Evolutionary conservation across 2,888 invertebrate species (phyloP).

Genomic region (Amphimallon solstitiale): DNA sequence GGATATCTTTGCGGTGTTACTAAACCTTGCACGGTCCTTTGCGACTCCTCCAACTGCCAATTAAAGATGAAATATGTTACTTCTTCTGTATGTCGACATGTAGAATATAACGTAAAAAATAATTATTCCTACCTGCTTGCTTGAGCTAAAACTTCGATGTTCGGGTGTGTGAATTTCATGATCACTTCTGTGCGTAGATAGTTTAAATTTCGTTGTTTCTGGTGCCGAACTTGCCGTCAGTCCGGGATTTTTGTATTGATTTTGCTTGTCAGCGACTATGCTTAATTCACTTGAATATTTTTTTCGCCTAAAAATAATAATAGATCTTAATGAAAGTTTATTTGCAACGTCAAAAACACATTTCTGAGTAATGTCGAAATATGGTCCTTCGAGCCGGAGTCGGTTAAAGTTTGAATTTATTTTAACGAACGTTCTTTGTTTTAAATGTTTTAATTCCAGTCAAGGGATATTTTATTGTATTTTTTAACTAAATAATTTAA

Average conservation of each 20-base stretch:
- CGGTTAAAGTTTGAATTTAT: no score
- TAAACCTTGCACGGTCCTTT: constrained; percentile 58
- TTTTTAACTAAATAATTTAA: no score
- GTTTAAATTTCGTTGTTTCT: constrained; percentile 53
- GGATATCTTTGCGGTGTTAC: constrained; percentile 59
- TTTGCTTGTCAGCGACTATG: constrained; percentile 61
- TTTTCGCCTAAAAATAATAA: constrained; percentile 57
- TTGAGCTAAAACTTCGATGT: constrained; percentile 62
- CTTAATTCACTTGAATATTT: constrained; percentile 70
- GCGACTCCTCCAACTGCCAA: constrained; percentile 53
- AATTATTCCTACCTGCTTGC: constrained; percentile 17
- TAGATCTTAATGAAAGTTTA: no score
- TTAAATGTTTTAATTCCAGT: no score
- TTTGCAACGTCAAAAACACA: no score
- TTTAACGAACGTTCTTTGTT: no score
- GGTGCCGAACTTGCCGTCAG: constrained; percentile 54
- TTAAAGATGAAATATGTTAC: neutral
- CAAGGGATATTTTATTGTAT: no score
- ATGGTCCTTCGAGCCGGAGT: no score
- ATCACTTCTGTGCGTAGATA: constrained; percentile 70
- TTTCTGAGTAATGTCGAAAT: no score
- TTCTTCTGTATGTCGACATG: neutral
- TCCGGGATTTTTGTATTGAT: constrained; percentile 30
- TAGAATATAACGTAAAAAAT: neutral
- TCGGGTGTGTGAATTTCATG: constrained; percentile 73